These are phyloP conservation scores for Palythoa heliodiscus DNA, from an alignment of 92 coral and sea anemone species.

Conservation along the genomic window DNA sequence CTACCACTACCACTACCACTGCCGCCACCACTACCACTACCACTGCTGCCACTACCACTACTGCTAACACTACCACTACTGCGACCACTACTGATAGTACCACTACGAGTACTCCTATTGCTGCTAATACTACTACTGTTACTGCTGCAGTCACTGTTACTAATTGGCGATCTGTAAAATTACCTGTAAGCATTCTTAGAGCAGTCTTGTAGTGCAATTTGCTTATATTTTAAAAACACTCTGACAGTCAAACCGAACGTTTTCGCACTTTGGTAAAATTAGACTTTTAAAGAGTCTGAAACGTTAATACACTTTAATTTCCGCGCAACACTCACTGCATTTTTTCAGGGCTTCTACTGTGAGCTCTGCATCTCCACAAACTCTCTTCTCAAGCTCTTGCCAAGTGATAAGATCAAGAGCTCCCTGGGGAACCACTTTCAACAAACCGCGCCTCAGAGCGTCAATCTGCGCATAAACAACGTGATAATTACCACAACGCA, in stretches of 20 bases:
- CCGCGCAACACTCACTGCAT: conserved; percentile 67
- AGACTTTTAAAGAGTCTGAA: neutral
- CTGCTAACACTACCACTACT: too few relatives aligned
- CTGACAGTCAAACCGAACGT: too few relatives aligned
- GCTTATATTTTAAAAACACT: too few relatives aligned
- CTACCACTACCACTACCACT: too few relatives aligned
- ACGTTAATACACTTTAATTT: neutral
- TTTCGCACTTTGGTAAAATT: neutral
- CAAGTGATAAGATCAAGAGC: conserved; percentile 94
- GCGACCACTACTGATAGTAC: too few relatives aligned
- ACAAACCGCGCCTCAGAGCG: conserved; percentile 89
- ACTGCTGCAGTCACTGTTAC: neutral
- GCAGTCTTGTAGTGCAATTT: too few relatives aligned
- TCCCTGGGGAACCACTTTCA: conserved; percentile 93
- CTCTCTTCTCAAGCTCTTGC: conserved; percentile 97
- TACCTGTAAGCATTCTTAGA: too few relatives aligned
- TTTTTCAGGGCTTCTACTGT: conserved; percentile 87
- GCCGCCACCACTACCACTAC: neutral
- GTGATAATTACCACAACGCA: neutral
- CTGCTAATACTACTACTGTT: neutral
- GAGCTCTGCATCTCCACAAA: conserved; percentile 93
- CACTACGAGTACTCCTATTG: neutral
- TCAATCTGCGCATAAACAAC: conserved; percentile 64
- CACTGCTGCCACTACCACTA: neutral
- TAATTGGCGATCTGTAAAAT: too few relatives aligned